Percentiles rank a stretch among this genome's conserved stretches.
Conservation (phyloP, 2,888 invertebrate species). For the Hyalella azteca region DNA sequence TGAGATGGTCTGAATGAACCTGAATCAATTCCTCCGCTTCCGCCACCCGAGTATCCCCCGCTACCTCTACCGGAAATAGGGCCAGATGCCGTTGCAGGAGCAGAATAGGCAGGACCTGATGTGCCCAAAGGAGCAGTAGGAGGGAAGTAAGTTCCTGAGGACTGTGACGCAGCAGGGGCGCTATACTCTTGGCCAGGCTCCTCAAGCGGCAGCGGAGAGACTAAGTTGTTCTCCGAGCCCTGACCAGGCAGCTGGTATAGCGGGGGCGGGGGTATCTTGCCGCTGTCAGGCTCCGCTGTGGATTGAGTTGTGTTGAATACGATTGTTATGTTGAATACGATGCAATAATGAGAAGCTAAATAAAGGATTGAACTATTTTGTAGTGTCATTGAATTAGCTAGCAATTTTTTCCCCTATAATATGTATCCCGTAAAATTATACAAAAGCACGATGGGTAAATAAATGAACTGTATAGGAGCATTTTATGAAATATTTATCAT, state of each 20-base stretch:
- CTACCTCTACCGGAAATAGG: background rate
- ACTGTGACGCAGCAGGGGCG: background rate
- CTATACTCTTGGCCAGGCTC: background rate
- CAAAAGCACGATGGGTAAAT: too few species aligned
- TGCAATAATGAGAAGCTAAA: too few species aligned
- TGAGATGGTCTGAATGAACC: conserved; percentile 27
- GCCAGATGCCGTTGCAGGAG: background rate
- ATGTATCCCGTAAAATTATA: too few species aligned
- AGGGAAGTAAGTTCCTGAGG: conserved; percentile 14
- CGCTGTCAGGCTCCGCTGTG: conserved; percentile 41
- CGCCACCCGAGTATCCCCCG: background rate
- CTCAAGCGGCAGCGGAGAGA: conserved; percentile 31
- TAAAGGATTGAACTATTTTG: too few species aligned
- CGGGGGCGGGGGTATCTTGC: conserved; percentile 47
- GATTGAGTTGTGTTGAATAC: too few species aligned
- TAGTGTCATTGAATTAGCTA: too few species aligned
- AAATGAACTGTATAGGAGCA: too few species aligned
- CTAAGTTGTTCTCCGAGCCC: background rate
- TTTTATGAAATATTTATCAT: too few species aligned
- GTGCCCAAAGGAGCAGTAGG: conserved; percentile 9
- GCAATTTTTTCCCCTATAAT: too few species aligned
- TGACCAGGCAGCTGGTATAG: conserved; percentile 40
- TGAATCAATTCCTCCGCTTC: background rate
- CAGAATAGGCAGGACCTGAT: background rate
- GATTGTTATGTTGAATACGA: too few species aligned